A percentile compares a stretch with the other conserved stretches of the same genome.
Conservation (phyloP, 2,888 invertebrate species). For the Acanthosepion esculentum region DNA sequence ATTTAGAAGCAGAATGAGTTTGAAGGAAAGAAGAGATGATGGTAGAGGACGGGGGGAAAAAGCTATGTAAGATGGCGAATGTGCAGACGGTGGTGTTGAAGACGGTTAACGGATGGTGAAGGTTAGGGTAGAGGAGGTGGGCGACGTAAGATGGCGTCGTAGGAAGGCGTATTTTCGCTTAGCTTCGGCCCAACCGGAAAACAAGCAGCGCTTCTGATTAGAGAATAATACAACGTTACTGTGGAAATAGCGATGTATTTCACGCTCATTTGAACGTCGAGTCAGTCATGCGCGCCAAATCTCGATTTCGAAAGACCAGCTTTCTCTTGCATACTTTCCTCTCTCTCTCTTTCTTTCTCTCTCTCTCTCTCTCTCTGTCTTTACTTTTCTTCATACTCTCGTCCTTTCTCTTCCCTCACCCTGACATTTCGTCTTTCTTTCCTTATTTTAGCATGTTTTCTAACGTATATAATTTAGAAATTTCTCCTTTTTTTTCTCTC, state of each 20-base stretch:
- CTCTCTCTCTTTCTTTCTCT: background rate
- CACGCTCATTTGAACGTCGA: background rate
- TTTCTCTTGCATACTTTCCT: background rate
- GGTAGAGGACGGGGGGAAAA: background rate
- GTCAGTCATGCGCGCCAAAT: background rate
- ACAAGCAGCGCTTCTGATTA: slow-evolving; percentile 21
- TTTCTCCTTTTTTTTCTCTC: too few relatives aligned
- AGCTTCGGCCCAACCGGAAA: slow-evolving; percentile 13
- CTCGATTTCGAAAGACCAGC: background rate
- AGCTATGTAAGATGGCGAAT: background rate
- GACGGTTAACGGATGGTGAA: background rate
- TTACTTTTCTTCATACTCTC: too few relatives aligned
- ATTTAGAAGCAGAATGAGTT: background rate
- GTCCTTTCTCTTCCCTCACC: too few relatives aligned
- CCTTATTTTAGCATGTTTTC: too few relatives aligned
- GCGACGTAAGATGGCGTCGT: too few relatives aligned
- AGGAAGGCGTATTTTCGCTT: background rate
- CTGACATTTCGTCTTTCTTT: too few relatives aligned
- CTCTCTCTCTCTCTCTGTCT: too few relatives aligned
- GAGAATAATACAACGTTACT: slow-evolving; percentile 33
- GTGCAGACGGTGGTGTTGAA: background rate
- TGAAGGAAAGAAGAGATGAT: background rate
- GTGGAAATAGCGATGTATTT: slow-evolving; percentile 8
- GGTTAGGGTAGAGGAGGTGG: background rate
- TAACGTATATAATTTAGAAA: too few relatives aligned